phyloP scores from a whole-genome alignment of 2,888 invertebrate genomes.

The Leucoptera coffeella region DNA sequence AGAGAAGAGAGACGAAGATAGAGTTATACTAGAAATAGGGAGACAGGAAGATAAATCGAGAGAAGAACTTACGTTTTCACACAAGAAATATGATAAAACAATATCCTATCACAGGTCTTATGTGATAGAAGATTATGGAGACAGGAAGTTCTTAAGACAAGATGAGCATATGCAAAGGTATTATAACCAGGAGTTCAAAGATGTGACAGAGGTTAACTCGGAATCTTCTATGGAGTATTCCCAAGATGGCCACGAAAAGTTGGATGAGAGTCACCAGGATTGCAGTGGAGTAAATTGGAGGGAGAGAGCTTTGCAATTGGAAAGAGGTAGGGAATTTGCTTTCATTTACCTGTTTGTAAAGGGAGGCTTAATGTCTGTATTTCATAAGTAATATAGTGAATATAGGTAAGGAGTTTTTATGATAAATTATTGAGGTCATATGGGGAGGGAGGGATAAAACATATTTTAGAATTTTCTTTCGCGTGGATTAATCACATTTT shows the following conservation, averaged over 20 bases:
- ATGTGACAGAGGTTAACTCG: conserved; percentile 19
- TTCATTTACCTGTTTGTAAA: too few species aligned
- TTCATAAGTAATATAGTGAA: too few species aligned
- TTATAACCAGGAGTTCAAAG: conserved; percentile 32
- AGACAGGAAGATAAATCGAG: conserved; percentile 35
- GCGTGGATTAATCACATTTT: too few species aligned
- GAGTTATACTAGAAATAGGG: conserved; percentile 45
- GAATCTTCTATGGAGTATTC: conserved; percentile 37
- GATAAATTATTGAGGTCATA: too few species aligned
- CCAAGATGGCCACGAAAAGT: conserved; percentile 20
- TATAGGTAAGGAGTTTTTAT: too few species aligned
- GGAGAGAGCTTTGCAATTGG: conserved; percentile 54
- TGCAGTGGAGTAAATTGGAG: conserved; percentile 41
- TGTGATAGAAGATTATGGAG: conserved; percentile 32
- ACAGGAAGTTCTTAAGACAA: conserved; percentile 25
- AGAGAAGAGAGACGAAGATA: conserved; percentile 31
- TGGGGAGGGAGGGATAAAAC: too few species aligned
- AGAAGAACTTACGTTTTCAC: conserved; percentile 40
- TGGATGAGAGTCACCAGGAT: conserved; percentile 16
- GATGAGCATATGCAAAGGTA: conserved; percentile 25
- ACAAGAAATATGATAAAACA: conserved; percentile 47
- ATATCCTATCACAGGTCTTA: conserved; percentile 42
- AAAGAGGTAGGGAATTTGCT: too few species aligned
- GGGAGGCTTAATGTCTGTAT: too few species aligned
- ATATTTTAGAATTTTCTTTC: too few species aligned